These are phyloP conservation scores for Cervus canadensis DNA, from an alignment of 2,113 vertebrate genomes.

Conservation along the genomic window DNA sequence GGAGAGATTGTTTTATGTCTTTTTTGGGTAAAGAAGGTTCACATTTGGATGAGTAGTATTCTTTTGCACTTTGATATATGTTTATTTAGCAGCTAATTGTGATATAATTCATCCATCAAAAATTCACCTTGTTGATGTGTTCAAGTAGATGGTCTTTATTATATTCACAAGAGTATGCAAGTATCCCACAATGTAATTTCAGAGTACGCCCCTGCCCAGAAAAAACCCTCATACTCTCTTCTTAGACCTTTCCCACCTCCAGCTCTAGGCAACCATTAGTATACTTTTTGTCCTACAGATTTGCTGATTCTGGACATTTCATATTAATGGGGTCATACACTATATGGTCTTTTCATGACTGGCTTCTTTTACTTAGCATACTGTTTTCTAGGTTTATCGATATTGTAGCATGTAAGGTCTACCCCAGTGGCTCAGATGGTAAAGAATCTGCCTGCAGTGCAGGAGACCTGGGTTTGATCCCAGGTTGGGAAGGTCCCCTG, in stretches of 20 bases:
- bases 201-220: neutral
- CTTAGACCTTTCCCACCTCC: neutral
- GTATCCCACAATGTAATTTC: neutral
- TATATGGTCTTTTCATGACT: neutral
- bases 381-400: slow-evolving; percentile 17
- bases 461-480: neutral
- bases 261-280: neutral
- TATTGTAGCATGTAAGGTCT: neutral
- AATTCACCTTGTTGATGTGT: neutral
- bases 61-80: neutral
- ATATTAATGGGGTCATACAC: neutral
- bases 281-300: neutral
- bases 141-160: neutral
- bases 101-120: neutral
- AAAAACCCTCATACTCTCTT: neutral
- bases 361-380: neutral
- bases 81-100: neutral
- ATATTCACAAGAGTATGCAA: neutral
- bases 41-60: neutral
- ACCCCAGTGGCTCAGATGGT: neutral
- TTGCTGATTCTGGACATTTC: neutral
- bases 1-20: neutral
- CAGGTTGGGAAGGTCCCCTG: neutral
- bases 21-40: neutral
- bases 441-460: neutral